phyloP scores from a whole-genome alignment of 2,888 invertebrate genomes.

The Eristalis tenax region DNA sequence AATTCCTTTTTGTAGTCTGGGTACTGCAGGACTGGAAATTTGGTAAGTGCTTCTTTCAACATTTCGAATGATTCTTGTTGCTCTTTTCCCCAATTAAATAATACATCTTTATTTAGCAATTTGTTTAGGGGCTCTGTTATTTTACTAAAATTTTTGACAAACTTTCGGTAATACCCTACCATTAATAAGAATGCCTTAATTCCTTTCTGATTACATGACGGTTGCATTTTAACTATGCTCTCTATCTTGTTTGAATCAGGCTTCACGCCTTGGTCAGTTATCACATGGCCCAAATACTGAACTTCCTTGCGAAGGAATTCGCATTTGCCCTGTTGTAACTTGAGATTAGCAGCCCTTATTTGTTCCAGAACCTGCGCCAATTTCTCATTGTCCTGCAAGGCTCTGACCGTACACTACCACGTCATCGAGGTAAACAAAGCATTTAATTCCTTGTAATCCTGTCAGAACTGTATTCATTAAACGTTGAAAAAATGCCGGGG shows the following conservation, averaged over 20 bases:
- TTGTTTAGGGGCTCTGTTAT: conserved; percentile 60
- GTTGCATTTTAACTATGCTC: conserved; percentile 7
- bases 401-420: conserved; percentile 17
- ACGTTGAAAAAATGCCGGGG: conserved; percentile 13
- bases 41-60: conserved; percentile 15
- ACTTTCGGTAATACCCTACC: conserved; percentile 1
- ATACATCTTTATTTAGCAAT: conserved; percentile 50
- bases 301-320: conserved; percentile 30
- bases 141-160: conserved; percentile 30
- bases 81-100: conserved; percentile 1
- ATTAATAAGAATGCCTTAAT: conserved; percentile 4
- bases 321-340: conserved; percentile 38
- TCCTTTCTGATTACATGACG: conserved; percentile 14
- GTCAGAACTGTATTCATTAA: conserved; percentile 33
- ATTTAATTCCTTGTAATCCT: too few species aligned
- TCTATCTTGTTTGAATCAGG: conserved; percentile 11
- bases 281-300: too few species aligned
- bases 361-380: conserved; percentile 14
- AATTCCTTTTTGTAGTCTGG: too few species aligned
- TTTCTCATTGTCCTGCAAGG: conserved; percentile 21
- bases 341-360: conserved; percentile 21
- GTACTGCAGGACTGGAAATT: neutral
- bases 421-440: too few species aligned
- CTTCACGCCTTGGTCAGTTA: too few species aligned
- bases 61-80: conserved; percentile 4